A percentile compares a stretch with the other conserved stretches of the same genome.
These are phyloP conservation scores for Emesis furor DNA, from an alignment of 2,888 invertebrate genomes.

Conservation along the genomic window DNA sequence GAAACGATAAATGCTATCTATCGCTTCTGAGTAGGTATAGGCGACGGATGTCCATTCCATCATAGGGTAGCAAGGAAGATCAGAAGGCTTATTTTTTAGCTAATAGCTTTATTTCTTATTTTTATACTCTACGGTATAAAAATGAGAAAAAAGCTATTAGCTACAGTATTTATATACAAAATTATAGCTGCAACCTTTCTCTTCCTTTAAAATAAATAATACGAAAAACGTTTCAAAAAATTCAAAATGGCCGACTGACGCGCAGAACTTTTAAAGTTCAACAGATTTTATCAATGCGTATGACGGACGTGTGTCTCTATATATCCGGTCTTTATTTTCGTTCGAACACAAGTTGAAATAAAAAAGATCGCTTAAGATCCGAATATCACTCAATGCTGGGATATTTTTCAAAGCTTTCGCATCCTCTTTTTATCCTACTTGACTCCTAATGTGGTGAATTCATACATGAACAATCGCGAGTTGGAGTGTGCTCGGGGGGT, in stretches of 20 bases:
- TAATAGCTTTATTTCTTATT: too few relatives aligned
- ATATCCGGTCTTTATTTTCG: conserved; percentile 70
- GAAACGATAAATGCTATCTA: too few relatives aligned
- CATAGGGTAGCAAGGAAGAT: too few relatives aligned
- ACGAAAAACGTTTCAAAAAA: conserved; percentile 29
- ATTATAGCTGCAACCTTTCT: too few relatives aligned
- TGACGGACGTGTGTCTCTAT: conserved; percentile 70
- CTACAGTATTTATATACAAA: too few relatives aligned
- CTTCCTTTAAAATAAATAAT: conserved; percentile 23
- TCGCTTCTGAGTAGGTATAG: too few relatives aligned
- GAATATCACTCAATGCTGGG: conserved; percentile 87
- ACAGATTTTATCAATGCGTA: conserved; percentile 61
- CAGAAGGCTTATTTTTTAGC: too few relatives aligned
- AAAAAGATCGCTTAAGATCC: conserved; percentile 79
- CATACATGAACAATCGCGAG: conserved; percentile 93
- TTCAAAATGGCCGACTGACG: conserved; percentile 10
- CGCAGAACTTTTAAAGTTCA: conserved; percentile 44
- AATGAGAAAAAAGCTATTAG: too few relatives aligned
- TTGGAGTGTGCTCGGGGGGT: conserved; percentile 83
- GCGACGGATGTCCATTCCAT: too few relatives aligned
- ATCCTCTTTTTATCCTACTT: conserved; percentile 92
- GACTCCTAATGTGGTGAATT: conserved; percentile 95
- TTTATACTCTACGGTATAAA: too few relatives aligned
- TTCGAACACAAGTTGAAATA: conserved; percentile 68
- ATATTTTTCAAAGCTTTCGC: conserved; percentile 89